phyloP scores from a whole-genome alignment of 30 jellyfish, hydroid and myxozoan genomes.

The Aurelia coerulea region DNA sequence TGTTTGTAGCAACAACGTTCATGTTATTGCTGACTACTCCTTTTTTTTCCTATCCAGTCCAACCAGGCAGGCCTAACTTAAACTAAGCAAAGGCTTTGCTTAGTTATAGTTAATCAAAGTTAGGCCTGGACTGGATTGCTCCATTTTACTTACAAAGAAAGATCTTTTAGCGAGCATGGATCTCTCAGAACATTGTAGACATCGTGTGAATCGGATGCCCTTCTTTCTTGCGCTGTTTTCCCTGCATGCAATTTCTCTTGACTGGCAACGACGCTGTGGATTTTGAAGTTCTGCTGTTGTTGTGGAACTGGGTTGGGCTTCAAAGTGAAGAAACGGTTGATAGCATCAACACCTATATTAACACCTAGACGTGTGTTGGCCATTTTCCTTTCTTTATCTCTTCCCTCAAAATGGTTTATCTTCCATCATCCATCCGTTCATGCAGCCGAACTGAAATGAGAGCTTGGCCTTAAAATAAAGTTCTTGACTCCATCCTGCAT shows the following conservation, averaged over 20 bases:
- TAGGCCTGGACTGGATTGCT: not conserved
- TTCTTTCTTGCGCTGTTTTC: constrained; percentile 25
- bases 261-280: too few species aligned
- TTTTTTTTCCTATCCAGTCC: too few species aligned
- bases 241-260: not conserved
- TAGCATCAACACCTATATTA: constrained; percentile 77
- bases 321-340: constrained; percentile 71
- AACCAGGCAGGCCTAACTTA: too few species aligned
- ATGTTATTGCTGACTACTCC: too few species aligned
- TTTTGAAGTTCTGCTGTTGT: not conserved
- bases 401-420: too few species aligned
- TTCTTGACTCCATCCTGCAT: too few species aligned
- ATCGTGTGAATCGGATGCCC: constrained; percentile 21
- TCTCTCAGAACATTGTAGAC: constrained; percentile 11
- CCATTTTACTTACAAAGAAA: constrained; percentile 1
- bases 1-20: too few species aligned
- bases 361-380: constrained; percentile 68
- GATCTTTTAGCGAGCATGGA: constrained; percentile 6
- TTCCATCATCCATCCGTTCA: too few species aligned
- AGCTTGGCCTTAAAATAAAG: too few species aligned
- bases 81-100: too few species aligned
- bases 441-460: too few species aligned
- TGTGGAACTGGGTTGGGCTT: constrained; percentile 12
- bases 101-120: too few species aligned
- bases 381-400: constrained; percentile 11